Conservation (phyloP, 1,140 invertebrate species). For the Amphibalanus amphitrite region DNA sequence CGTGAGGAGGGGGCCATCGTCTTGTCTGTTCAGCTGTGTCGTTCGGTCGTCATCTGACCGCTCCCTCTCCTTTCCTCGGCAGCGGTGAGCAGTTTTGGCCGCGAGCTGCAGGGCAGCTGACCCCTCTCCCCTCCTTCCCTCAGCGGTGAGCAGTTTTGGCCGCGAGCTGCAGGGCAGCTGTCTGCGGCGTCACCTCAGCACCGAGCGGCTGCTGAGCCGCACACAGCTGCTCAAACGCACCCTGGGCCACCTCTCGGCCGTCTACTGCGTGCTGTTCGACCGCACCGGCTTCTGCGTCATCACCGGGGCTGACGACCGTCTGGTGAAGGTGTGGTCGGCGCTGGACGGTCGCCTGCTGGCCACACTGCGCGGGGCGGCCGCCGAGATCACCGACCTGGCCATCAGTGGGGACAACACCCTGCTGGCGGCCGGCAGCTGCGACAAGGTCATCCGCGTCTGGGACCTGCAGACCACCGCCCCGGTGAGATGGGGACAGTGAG, state of each 20-base stretch:
- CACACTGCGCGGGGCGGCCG: conserved; percentile 78
- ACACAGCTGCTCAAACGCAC: conserved; percentile 62
- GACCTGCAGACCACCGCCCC: conserved; percentile 70
- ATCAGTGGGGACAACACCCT: conserved; percentile 84
- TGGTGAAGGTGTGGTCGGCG: conserved; percentile 92
- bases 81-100: conserved; percentile 30
- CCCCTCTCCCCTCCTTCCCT: too few relatives aligned
- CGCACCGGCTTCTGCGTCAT: conserved; percentile 78
- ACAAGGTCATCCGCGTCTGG: conserved; percentile 83
- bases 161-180: conserved; percentile 46
- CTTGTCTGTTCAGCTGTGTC: too few relatives aligned
- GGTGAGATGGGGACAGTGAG: too few relatives aligned
- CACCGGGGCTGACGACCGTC: conserved; percentile 89
- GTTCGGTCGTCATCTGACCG: too few relatives aligned
- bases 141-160: conserved; percentile 27
- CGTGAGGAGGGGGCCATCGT: too few relatives aligned
- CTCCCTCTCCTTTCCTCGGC: too few relatives aligned
- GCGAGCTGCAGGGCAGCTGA: conserved; percentile 31
- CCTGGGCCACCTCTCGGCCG: conserved; percentile 83
- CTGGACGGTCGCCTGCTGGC: conserved; percentile 69
- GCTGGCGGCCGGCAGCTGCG: conserved; percentile 59
- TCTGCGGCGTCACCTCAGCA: conserved; percentile 39
- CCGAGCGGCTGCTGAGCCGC: conserved; percentile 50
- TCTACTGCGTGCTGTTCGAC: conserved; percentile 93
- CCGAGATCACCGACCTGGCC: conserved; percentile 91